Percentiles rank a stretch among this genome's conserved stretches.
phyloP scores from a whole-genome alignment of 2,797 vertebrate species.

The Thripadectes ignobilis region DNA sequence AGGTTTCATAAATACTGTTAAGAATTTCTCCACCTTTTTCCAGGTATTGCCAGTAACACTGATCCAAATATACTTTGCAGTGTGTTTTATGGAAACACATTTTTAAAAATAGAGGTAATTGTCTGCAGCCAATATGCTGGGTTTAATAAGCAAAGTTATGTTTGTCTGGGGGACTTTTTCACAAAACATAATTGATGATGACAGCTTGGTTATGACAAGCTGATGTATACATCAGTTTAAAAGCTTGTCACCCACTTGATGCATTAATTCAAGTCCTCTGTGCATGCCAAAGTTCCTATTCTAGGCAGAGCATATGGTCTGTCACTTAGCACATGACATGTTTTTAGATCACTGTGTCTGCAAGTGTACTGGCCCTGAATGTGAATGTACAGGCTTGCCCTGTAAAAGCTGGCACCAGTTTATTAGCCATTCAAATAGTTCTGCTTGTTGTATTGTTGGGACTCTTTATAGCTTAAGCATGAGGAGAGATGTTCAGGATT shows the following conservation, averaged over 20 bases:
- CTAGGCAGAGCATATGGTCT: slow-evolving; percentile 62
- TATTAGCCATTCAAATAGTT: background rate
- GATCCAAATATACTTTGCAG: slow-evolving; percentile 57
- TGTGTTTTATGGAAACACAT: slow-evolving; percentile 60
- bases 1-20: slow-evolving; percentile 27
- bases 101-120: slow-evolving; percentile 31
- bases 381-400: background rate
- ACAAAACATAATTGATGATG: slow-evolving; percentile 63
- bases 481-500: background rate
- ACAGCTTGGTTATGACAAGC: slow-evolving; percentile 68
- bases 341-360: slow-evolving; percentile 56
- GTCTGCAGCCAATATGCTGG: slow-evolving; percentile 59
- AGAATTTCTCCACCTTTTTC: slow-evolving; percentile 30
- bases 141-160: slow-evolving; percentile 69
- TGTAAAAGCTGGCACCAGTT: background rate
- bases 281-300: slow-evolving; percentile 60
- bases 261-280: slow-evolving; percentile 69
- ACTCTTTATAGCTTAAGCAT: slow-evolving; percentile 21
- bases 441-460: background rate
- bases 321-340: slow-evolving; percentile 67
- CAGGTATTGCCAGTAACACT: slow-evolving; percentile 33
- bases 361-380: slow-evolving; percentile 26
- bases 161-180: slow-evolving; percentile 59
- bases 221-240: slow-evolving; percentile 69
- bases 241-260: slow-evolving; percentile 69